A percentile compares a stretch with the other conserved stretches of the same genome.
phyloP scores from a whole-genome alignment of 1,140 invertebrate genomes.

The Drosophila ercepeae region DNA sequence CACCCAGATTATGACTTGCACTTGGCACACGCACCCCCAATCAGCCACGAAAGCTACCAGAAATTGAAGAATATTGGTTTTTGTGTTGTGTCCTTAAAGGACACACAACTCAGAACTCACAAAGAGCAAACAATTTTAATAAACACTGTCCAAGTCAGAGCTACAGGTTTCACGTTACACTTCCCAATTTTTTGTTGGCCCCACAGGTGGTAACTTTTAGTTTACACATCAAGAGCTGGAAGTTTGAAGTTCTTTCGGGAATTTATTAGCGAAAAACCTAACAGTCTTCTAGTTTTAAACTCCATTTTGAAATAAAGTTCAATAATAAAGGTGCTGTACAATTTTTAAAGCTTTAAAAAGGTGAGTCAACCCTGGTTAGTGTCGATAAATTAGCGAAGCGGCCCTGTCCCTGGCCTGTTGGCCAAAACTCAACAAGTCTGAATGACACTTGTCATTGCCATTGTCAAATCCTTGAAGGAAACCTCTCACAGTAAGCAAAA shows the following conservation, averaged over 20 bases:
- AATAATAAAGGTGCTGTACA: background rate
- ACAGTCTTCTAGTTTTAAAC: background rate
- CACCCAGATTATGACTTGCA: conserved; percentile 19
- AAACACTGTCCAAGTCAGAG: background rate
- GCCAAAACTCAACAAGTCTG: background rate
- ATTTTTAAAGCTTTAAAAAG: background rate
- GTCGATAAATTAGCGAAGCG: background rate
- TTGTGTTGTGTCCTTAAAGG: background rate
- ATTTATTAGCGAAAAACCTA: background rate
- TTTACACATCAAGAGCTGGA: background rate
- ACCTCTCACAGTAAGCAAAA: background rate
- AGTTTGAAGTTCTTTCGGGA: background rate
- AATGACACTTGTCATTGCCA: background rate
- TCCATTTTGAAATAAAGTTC: background rate
- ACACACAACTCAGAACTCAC: background rate
- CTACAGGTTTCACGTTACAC: background rate
- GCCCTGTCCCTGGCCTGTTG: background rate
- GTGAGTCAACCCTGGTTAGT: background rate
- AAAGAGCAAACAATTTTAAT: background rate
- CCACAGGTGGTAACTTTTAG: background rate
- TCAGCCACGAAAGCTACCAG: background rate
- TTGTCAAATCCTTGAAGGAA: background rate
- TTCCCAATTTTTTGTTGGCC: background rate
- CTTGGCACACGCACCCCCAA: conserved; percentile 23
- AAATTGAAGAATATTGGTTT: background rate